Evolutionary conservation across 2,113 vertebrate genomes (phyloP), one percentile per base, ranked within the genome.

Genomic region (Pseudorhombus dupliciocellatus): DNA sequence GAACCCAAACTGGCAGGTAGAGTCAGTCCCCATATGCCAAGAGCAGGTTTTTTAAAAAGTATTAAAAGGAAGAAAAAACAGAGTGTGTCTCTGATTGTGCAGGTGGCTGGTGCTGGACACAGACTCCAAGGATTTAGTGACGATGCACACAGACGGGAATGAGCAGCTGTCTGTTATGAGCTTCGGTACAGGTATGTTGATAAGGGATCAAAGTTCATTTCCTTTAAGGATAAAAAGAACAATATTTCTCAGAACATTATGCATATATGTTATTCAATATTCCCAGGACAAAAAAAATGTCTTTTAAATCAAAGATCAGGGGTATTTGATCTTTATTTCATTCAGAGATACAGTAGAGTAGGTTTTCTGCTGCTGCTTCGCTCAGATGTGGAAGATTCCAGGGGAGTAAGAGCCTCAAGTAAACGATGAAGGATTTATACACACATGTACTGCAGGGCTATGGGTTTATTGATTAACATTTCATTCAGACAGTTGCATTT

Each of bases 21-120:
- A 25, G 61, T 26, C 20, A 0, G 6, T 52, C 7, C 20, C 24
- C 46, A 1, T 5, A 22, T 18, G 3, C 22, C 14, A 0, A 20
- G 12, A 28, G 40, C 48, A 46, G 7, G 53, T 59, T 52, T 59
- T 52, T 46, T 4, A 5, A 37, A 31, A 10, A 0, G 44, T 26
- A 31, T 57, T 50, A 26, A 18, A 50, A 2, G 16, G 9, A 50
- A 26, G 4, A 46, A 20, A 14, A 2, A 20, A 7, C 31, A 61
- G 42, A 34, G 61, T 64, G 18, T 80, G 53, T 59, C 30, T 1
- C 21, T 63, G 40, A 30, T 91, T 69, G 70, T 50, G 90, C 94
- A 99, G 98, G 94, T 99, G 98, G 98, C 95, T 98, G 89, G 97
- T 99, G 58, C 94, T 99, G 84, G 97, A 99, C 91, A 96, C 97